Evolutionary conservation across 2,888 invertebrate species (phyloP).

Genomic region (Hololepta plana): DNA sequence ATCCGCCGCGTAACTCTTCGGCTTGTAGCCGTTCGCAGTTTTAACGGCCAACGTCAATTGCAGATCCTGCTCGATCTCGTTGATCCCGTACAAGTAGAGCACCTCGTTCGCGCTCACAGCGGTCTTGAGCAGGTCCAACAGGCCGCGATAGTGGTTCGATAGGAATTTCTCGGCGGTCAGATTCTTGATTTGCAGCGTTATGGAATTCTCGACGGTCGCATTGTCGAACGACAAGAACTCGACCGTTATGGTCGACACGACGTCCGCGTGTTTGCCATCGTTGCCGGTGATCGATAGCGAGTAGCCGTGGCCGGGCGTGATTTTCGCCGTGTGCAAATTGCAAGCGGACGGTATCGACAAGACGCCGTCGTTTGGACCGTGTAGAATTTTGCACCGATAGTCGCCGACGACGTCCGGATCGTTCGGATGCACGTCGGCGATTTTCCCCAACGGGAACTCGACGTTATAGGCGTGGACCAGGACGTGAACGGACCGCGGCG

Average conservation of each 20-base stretch:
- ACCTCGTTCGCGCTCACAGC: conserved; percentile 44
- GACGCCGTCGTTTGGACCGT: conserved; percentile 37
- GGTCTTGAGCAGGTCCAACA: conserved; percentile 52
- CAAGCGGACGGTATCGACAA: conserved; percentile 61
- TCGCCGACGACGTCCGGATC: conserved; percentile 83
- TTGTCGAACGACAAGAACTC: conserved; percentile 69
- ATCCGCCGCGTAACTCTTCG: conserved; percentile 44
- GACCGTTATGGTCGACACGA: conserved; percentile 70
- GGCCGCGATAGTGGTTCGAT: conserved; percentile 53
- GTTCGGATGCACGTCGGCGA: conserved; percentile 82
- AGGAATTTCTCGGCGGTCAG: conserved; percentile 59
- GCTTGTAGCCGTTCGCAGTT: conserved; percentile 33
- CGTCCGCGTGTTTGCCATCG: conserved; percentile 77
- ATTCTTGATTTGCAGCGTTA: conserved; percentile 58
- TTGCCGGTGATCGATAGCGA: conserved; percentile 70
- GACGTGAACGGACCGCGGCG: conserved; percentile 63
- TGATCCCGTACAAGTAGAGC: conserved; percentile 53
- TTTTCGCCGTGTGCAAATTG: conserved; percentile 55
- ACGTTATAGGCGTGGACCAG: conserved; percentile 62
- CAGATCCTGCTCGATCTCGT: conserved; percentile 43
- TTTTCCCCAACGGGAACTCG: conserved; percentile 57
- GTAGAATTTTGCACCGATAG: conserved; percentile 68
- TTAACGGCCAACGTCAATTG: conserved; percentile 53
- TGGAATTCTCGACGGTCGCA: conserved; percentile 62
- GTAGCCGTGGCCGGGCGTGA: conserved; percentile 54